phyloP scores from a whole-genome alignment of 2,888 invertebrate species.

The Drymonia ruficornis region DNA sequence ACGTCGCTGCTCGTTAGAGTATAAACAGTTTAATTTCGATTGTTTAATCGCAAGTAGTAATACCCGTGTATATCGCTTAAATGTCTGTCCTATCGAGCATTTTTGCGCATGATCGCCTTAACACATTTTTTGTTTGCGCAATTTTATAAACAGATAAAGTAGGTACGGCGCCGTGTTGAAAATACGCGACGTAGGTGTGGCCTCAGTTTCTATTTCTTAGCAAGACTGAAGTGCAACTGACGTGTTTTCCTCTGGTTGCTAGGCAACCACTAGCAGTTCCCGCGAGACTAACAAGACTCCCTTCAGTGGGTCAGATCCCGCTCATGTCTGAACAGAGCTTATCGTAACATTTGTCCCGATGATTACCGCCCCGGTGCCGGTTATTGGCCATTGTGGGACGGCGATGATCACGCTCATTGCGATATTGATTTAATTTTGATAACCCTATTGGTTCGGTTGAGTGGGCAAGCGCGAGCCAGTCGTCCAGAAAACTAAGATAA shows the following conservation, averaged over 20 bases:
- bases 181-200: too few relatives aligned
- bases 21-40: conserved; percentile 74
- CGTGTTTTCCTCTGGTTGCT: too few relatives aligned
- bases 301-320: neutral
- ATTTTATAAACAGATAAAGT: too few relatives aligned
- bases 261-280: too few relatives aligned
- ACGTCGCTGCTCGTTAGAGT: conserved; percentile 66
- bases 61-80: conserved; percentile 63
- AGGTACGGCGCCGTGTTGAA: too few relatives aligned
- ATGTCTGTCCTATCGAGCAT: conserved; percentile 25
- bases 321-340: neutral
- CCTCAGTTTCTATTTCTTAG: too few relatives aligned
- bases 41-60: conserved; percentile 71
- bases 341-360: conserved; percentile 74
- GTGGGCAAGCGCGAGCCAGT: conserved; percentile 23
- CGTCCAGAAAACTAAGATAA: conserved; percentile 16
- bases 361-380: conserved; percentile 52
- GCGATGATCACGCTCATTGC: conserved; percentile 41
- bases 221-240: too few relatives aligned
- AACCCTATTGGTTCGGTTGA: conserved; percentile 30
- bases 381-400: conserved; percentile 42
- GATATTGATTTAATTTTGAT: conserved; percentile 44
- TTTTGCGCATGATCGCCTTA: too few relatives aligned
- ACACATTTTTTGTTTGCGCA: too few relatives aligned
- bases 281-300: neutral